These are phyloP conservation scores for Mimumesa dahlbomi DNA, from an alignment of 2,888 invertebrate genomes.

Conservation along the genomic window DNA sequence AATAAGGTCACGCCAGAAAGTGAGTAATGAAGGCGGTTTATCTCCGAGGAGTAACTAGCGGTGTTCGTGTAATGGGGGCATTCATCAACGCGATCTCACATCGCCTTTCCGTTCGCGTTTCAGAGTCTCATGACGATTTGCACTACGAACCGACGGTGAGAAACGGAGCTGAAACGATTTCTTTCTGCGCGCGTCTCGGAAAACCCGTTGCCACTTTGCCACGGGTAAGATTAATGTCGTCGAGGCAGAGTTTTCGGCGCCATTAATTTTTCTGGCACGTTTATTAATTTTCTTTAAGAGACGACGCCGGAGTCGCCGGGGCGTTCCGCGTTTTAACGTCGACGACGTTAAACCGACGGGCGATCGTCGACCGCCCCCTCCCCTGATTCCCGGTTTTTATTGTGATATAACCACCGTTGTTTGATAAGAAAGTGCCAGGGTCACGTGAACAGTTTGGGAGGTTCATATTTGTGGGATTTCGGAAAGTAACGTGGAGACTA, in stretches of 20 bases:
- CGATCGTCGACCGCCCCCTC: neutral
- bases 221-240: conserved; percentile 60
- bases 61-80: conserved; percentile 79
- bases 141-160: conserved; percentile 64
- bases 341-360: conserved; percentile 37
- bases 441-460: too few relatives aligned
- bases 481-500: too few relatives aligned
- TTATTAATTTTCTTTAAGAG: conserved; percentile 58
- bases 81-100: conserved; percentile 78
- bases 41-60: conserved; percentile 79
- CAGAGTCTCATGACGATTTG: conserved; percentile 75
- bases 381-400: too few relatives aligned
- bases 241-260: conserved; percentile 60
- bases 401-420: too few relatives aligned
- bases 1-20: conserved; percentile 79
- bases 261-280: conserved; percentile 61
- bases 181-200: conserved; percentile 61
- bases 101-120: conserved; percentile 76
- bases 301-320: conserved; percentile 5
- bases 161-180: conserved; percentile 67
- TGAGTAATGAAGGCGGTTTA: conserved; percentile 79
- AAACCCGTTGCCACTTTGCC: conserved; percentile 65
- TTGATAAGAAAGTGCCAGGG: too few relatives aligned
- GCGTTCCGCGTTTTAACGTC: conserved; percentile 35
- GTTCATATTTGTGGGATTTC: too few relatives aligned